These are phyloP conservation scores for Trachelipus rathkii DNA, from an alignment of 1,140 invertebrate species.

Conservation along the genomic window DNA sequence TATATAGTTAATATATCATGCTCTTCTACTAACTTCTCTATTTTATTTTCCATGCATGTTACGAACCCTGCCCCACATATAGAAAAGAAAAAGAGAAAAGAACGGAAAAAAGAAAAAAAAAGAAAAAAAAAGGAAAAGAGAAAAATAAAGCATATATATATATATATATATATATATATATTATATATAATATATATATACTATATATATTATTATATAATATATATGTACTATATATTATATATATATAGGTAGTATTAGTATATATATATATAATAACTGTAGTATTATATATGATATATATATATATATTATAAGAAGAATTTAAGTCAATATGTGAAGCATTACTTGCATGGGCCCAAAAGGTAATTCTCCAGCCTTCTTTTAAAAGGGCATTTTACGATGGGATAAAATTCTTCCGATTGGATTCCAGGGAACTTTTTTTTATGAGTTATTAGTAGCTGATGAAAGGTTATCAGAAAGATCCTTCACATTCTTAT, in stretches of 20 bases:
- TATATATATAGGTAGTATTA: neutral
- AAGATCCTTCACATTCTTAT: neutral
- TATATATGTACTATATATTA: neutral
- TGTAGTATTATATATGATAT: too few species aligned
- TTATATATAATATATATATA: too few species aligned
- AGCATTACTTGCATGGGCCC: neutral
- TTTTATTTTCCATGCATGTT: too few species aligned
- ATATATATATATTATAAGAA: neutral
- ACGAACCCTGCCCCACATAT: too few species aligned
- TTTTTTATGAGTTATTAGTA: neutral
- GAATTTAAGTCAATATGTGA: neutral
- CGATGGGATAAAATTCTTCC: neutral
- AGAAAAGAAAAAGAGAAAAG: too few species aligned
- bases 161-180: too few species aligned
- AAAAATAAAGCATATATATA: too few species aligned
- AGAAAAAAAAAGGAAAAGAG: too few species aligned
- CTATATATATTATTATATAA: neutral
- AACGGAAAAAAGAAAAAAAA: too few species aligned
- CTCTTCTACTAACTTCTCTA: too few species aligned
- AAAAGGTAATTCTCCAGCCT: slow-evolving; percentile 12
- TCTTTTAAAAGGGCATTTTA: slow-evolving; percentile 4
- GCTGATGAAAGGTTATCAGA: neutral
- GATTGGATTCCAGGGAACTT: neutral
- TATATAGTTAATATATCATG: too few species aligned
- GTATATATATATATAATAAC: too few species aligned